Conservation (phyloP, 23 tunicate genomes). For the Ciona savignyi region DNA sequence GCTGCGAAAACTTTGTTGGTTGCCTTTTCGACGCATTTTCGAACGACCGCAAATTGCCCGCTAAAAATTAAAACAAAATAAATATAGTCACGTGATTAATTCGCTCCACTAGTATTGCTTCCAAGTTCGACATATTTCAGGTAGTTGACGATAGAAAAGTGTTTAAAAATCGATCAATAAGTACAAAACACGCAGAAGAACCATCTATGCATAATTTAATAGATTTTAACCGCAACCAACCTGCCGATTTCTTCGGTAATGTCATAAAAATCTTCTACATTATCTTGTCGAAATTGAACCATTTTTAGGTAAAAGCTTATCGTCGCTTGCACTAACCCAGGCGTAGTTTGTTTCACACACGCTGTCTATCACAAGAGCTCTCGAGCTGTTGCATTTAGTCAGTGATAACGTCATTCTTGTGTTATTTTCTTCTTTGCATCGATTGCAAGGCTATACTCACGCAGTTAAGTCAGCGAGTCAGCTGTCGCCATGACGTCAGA, state of each 20-base stretch:
- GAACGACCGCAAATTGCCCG: slow-evolving; percentile 96
- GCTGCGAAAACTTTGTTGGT: slow-evolving; percentile 72
- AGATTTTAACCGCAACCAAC: slow-evolving; percentile 16
- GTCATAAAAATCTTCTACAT: slow-evolving; percentile 88
- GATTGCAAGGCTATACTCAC: background rate
- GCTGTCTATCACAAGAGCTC: background rate
- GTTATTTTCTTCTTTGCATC: background rate
- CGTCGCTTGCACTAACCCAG: no score
- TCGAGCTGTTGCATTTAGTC: background rate
- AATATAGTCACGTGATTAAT: background rate
- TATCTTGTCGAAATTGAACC: slow-evolving; percentile 60
- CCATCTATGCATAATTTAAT: background rate
- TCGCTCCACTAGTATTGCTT: no score
- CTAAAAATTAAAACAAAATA: slow-evolving; percentile 22
- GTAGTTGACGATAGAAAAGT: no score
- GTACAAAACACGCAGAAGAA: no score
- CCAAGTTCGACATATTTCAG: no score
- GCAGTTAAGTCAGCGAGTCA: background rate
- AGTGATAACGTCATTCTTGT: background rate
- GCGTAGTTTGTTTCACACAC: background rate
- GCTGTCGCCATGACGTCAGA: background rate
- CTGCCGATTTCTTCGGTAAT: slow-evolving; percentile 96
- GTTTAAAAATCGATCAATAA: no score
- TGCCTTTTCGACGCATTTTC: slow-evolving; percentile 61
- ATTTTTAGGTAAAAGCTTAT: slow-evolving; percentile 15